These are phyloP conservation scores for Phylloscopus whistleri DNA, from an alignment of 2,113 vertebrate species.

Conservation along the genomic window DNA sequence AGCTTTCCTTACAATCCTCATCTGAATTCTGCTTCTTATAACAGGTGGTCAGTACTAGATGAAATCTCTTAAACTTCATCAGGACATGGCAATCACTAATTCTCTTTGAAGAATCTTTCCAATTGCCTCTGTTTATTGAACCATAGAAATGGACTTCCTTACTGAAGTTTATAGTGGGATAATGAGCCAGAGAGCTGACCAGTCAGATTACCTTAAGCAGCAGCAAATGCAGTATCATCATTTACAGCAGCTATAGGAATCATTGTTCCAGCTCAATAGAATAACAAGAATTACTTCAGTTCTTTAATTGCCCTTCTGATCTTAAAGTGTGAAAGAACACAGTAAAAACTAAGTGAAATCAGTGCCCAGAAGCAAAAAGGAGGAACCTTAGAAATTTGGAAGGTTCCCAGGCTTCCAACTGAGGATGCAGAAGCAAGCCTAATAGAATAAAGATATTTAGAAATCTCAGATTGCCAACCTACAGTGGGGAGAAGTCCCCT, in stretches of 20 bases:
- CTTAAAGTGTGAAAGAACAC: background rate
- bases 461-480: background rate
- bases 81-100: background rate
- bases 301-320: background rate
- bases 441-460: background rate
- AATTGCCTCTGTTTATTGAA: conserved; percentile 44
- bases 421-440: background rate
- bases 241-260: conserved; percentile 24
- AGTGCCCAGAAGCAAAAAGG: background rate
- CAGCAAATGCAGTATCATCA: conserved; percentile 20
- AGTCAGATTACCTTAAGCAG: conserved; percentile 49
- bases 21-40: background rate
- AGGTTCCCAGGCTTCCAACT: background rate
- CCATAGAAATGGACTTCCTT: conserved; percentile 42
- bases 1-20: background rate
- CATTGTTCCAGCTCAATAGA: conserved; percentile 11
- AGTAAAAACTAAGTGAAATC: background rate
- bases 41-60: background rate
- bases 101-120: conserved; percentile 26
- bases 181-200: conserved; percentile 54
- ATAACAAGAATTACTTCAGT: background rate
- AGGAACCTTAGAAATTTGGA: background rate
- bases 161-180: conserved; percentile 28
- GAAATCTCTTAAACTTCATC: background rate
- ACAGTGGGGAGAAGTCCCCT: background rate